Conservation (phyloP, 2,888 invertebrate genomes). For the Noctua janthe region DNA sequence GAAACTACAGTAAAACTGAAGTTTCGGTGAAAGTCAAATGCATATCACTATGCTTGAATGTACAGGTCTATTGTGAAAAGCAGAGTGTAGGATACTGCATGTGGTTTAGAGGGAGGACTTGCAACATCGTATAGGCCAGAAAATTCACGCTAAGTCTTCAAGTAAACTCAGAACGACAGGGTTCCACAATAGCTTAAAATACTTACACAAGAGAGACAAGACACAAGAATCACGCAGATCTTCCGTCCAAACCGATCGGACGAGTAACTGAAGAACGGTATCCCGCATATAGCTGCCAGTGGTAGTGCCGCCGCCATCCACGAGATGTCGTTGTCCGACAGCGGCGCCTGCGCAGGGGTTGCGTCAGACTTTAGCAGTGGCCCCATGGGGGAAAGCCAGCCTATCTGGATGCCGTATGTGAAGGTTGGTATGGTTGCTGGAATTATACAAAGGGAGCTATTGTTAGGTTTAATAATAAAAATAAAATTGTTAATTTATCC, state of each 20-base stretch:
- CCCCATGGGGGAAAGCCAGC: slow-evolving; percentile 89
- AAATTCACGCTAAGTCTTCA: too few species aligned
- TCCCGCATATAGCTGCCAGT: slow-evolving; percentile 86
- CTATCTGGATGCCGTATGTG: slow-evolving; percentile 87
- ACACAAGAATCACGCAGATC: slow-evolving; percentile 85
- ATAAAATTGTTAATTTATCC: too few species aligned
- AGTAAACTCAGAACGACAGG: background rate
- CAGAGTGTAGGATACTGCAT: too few species aligned
- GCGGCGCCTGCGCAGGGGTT: slow-evolving; percentile 76
- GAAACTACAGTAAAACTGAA: background rate
- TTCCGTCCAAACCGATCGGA: slow-evolving; percentile 87
- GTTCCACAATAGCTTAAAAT: slow-evolving; percentile 19
- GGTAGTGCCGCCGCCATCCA: slow-evolving; percentile 89
- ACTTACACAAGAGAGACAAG: slow-evolving; percentile 88
- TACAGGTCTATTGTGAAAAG: too few species aligned
- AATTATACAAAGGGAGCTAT: slow-evolving; percentile 49
- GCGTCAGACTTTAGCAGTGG: slow-evolving; percentile 80
- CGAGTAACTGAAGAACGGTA: slow-evolving; percentile 87
- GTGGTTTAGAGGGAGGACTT: too few species aligned
- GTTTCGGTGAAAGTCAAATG: too few species aligned
- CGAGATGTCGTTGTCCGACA: slow-evolving; percentile 81
- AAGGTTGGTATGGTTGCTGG: slow-evolving; percentile 88
- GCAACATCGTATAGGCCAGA: too few species aligned
- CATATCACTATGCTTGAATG: too few species aligned
- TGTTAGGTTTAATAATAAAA: too few species aligned